Percentiles rank a stretch among this genome's conserved stretches.
These are phyloP conservation scores for Himalopsyche japonica DNA, from an alignment of 2,888 invertebrate species.

Conservation along the genomic window DNA sequence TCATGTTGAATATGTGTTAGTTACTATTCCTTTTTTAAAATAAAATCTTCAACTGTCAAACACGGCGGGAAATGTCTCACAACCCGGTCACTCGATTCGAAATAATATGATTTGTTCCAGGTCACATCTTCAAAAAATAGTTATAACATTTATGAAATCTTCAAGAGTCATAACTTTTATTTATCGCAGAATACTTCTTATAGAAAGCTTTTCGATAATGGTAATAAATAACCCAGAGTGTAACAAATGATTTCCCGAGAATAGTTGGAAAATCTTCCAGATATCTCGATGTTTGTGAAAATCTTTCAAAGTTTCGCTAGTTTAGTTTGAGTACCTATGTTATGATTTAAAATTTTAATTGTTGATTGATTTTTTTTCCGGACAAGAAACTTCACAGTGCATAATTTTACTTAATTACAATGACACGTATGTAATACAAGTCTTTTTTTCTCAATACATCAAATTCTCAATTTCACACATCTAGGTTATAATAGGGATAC, in stretches of 20 bases:
- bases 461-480: too few species aligned
- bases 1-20: conserved; percentile 40
- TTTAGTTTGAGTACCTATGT: background rate
- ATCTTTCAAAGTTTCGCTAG: background rate
- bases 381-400: too few species aligned
- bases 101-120: background rate
- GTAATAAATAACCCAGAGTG: background rate
- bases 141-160: background rate
- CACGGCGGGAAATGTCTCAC: background rate
- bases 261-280: background rate
- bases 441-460: too few species aligned
- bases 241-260: background rate
- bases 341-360: too few species aligned
- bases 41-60: background rate
- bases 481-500: too few species aligned
- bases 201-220: background rate
- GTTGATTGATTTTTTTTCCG: too few species aligned
- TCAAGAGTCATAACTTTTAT: background rate
- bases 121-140: background rate
- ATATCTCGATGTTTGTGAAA: background rate
- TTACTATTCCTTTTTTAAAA: too few species aligned
- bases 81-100: background rate
- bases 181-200: background rate
- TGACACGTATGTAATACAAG: too few species aligned
- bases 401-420: too few species aligned